A percentile compares a stretch with the other conserved stretches of the same genome.
Conservation (phyloP, 1,140 invertebrate genomes). For the Apis laboriosa region DNA sequence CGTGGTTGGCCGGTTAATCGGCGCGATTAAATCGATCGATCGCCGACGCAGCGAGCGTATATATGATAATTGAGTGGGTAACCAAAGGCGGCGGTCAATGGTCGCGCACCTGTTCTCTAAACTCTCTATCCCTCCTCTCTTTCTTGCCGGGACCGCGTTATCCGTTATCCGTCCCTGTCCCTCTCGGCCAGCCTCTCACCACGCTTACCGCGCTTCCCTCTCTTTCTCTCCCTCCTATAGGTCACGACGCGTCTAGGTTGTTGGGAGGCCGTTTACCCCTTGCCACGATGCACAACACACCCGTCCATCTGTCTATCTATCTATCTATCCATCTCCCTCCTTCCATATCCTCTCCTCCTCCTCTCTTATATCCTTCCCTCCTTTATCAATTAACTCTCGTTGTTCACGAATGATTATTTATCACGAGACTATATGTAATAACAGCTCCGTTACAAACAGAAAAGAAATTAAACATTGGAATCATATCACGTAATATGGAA, state of each 20-base stretch:
- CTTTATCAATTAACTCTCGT: neutral
- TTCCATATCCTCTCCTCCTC: slow-evolving; percentile 21
- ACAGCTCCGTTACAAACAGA: no score
- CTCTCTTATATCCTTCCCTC: slow-evolving; percentile 9
- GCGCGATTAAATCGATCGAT: slow-evolving; percentile 68
- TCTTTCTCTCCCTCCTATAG: slow-evolving; percentile 57
- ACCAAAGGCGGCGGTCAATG: slow-evolving; percentile 68
- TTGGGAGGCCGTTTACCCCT: slow-evolving; percentile 78
- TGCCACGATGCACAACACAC: slow-evolving; percentile 59
- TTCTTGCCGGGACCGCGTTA: neutral
- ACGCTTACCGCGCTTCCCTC: slow-evolving; percentile 12
- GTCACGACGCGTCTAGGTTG: slow-evolving; percentile 79
- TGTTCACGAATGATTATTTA: neutral
- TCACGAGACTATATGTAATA: no score
- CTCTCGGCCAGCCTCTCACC: slow-evolving; percentile 3
- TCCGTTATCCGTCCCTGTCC: neutral
- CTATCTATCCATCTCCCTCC: slow-evolving; percentile 7
- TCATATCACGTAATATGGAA: no score
- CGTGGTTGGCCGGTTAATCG: slow-evolving; percentile 64
- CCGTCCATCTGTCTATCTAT: slow-evolving; percentile 49
- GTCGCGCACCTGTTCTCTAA: slow-evolving; percentile 78
- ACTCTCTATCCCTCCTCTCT: slow-evolving; percentile 54
- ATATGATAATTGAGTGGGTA: slow-evolving; percentile 72
- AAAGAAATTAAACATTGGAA: no score
- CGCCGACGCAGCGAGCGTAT: slow-evolving; percentile 61